A percentile compares a stretch with the other conserved stretches of the same genome.
These are phyloP conservation scores for Coleophora deauratella DNA, from an alignment of 2,888 invertebrate genomes.

Conservation along the genomic window DNA sequence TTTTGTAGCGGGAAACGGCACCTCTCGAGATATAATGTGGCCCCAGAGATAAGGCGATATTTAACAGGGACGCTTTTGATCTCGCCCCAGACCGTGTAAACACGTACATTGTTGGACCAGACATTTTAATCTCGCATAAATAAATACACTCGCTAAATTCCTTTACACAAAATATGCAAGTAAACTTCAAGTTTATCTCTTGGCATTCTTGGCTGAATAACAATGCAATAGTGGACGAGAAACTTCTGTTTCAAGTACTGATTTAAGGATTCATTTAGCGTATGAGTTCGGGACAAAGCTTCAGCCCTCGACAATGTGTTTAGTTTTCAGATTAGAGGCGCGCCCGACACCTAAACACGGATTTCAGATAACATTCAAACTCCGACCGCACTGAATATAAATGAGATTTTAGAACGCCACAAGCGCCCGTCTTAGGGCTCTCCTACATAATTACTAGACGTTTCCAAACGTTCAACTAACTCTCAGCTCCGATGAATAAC, in stretches of 20 bases:
- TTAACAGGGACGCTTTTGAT: conserved; percentile 25
- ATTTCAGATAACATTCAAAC: conserved; percentile 74
- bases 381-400: conserved; percentile 70
- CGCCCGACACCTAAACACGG: conserved; percentile 72
- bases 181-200: neutral
- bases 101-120: conserved; percentile 15
- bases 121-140: conserved; percentile 11
- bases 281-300: conserved; percentile 56
- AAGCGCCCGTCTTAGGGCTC: conserved; percentile 53
- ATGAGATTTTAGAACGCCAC: conserved; percentile 66
- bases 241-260: conserved; percentile 11
- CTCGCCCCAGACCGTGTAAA: conserved; percentile 29
- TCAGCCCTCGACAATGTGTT: conserved; percentile 66
- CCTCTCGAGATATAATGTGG: conserved; percentile 18
- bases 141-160: conserved; percentile 3
- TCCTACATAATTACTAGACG: conserved; percentile 62
- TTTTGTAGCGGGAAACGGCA: conserved; percentile 15
- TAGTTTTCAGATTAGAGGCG: conserved; percentile 71
- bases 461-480: conserved; percentile 46
- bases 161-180: conserved; percentile 1
- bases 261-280: conserved; percentile 37
- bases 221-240: no score
- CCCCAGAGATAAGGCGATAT: conserved; percentile 17
- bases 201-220: neutral
- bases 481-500: conserved; percentile 45